phyloP scores from a whole-genome alignment of 2,888 invertebrate species.

The Hydrotaea diabolus region DNA sequence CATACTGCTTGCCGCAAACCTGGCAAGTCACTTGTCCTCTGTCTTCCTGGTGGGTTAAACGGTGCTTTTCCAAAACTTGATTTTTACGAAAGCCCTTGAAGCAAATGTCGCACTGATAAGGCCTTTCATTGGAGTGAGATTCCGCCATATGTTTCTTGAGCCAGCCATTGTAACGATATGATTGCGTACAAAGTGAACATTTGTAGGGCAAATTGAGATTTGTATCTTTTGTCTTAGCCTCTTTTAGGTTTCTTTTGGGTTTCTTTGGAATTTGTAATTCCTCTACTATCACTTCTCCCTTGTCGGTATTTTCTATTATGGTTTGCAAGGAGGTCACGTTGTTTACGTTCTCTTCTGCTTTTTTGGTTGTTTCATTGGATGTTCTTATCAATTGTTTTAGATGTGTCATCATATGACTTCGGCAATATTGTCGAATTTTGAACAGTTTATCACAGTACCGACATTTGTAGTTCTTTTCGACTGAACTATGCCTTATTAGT shows the following conservation, averaged over 20 bases:
- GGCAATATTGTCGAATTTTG: slow-evolving; percentile 68
- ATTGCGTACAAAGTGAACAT: slow-evolving; percentile 46
- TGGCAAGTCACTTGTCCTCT: slow-evolving; percentile 69
- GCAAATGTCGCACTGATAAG: slow-evolving; percentile 71
- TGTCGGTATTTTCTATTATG: slow-evolving; percentile 6
- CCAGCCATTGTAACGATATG: slow-evolving; percentile 48
- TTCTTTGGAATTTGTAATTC: slow-evolving; percentile 13
- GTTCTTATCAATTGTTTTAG: slow-evolving; percentile 57
- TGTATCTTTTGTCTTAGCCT: not conserved
- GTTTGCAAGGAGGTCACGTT: not conserved
- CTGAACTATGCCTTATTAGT: slow-evolving; percentile 40
- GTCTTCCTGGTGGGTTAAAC: slow-evolving; percentile 66
- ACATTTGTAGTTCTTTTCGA: slow-evolving; percentile 66
- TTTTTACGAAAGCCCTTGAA: slow-evolving; percentile 69
- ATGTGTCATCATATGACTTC: slow-evolving; percentile 71
- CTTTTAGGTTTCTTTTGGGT: not conserved
- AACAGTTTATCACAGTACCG: slow-evolving; percentile 71
- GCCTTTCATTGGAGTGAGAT: slow-evolving; percentile 70
- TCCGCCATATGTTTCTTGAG: slow-evolving; percentile 57
- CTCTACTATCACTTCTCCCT: not conserved
- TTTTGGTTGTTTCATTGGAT: not conserved
- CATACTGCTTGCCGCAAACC: slow-evolving; percentile 73
- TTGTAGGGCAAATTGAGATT: slow-evolving; percentile 18
- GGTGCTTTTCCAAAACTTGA: slow-evolving; percentile 70
- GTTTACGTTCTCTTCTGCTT: not conserved